Percentiles rank a stretch among this genome's conserved stretches.
Evolutionary conservation across 1,140 invertebrate genomes (phyloP).

Genomic region (Amphibalanus amphitrite): DNA sequence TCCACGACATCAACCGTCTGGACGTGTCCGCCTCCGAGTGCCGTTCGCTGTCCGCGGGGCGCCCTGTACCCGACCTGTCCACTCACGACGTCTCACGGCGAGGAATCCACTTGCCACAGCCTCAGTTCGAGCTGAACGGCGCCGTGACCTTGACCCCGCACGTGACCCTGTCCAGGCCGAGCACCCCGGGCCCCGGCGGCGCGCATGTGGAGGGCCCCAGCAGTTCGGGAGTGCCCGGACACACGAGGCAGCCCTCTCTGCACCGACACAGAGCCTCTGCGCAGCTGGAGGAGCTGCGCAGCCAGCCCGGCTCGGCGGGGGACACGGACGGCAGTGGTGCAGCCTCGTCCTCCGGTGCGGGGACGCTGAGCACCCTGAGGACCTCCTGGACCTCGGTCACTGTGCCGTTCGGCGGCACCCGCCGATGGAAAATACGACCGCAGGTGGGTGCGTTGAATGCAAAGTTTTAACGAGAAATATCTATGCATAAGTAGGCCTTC

Average conservation of each 20-base stretch:
- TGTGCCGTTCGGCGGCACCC: not conserved
- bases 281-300: not conserved
- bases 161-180: not conserved
- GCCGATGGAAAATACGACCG: not conserved
- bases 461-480: too few species aligned
- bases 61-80: not conserved
- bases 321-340: not conserved
- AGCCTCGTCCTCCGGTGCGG: not conserved
- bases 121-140: not conserved
- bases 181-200: not conserved
- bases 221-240: too few species aligned
- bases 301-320: not conserved
- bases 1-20: not conserved
- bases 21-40: not conserved
- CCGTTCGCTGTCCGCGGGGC: too few species aligned
- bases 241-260: not conserved
- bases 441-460: too few species aligned
- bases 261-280: not conserved
- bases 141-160: not conserved
- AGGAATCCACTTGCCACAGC: not conserved
- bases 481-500: too few species aligned
- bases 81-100: not conserved
- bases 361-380: not conserved
- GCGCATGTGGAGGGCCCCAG: too few species aligned
- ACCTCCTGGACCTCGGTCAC: not conserved